phyloP scores from a whole-genome alignment of 1,140 invertebrate genomes.

The Frieseomelitta varia region DNA sequence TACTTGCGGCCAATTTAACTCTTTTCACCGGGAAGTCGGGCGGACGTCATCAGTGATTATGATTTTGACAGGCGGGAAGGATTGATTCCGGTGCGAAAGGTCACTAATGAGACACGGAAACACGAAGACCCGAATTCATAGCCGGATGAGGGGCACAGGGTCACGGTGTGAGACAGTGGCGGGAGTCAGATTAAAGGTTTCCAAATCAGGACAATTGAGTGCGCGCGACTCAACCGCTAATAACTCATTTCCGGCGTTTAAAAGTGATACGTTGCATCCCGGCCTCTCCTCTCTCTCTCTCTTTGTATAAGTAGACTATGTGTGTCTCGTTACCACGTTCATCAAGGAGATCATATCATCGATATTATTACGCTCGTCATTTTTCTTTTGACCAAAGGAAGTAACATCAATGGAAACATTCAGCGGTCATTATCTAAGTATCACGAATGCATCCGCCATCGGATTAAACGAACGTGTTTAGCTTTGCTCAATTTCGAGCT shows the following conservation, averaged over 20 bases:
- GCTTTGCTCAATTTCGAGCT: neutral
- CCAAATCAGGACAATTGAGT: slow-evolving; percentile 69
- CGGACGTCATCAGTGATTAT: neutral
- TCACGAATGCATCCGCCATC: neutral
- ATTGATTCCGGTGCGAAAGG: slow-evolving; percentile 25
- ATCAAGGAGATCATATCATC: slow-evolving; percentile 60
- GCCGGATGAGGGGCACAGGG: slow-evolving; percentile 5
- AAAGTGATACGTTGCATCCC: slow-evolving; percentile 59
- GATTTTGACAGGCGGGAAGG: neutral
- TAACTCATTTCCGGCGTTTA: slow-evolving; percentile 66
- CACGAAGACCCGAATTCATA: slow-evolving; percentile 49
- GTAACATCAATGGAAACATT: slow-evolving; percentile 39
- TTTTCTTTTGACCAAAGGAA: slow-evolving; percentile 44
- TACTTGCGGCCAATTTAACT: too few species aligned
- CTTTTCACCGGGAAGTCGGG: neutral
- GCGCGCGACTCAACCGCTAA: slow-evolving; percentile 55
- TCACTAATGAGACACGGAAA: slow-evolving; percentile 39
- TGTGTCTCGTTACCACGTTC: slow-evolving; percentile 65
- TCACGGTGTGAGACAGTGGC: neutral
- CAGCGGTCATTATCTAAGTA: slow-evolving; percentile 31
- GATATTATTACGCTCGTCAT: slow-evolving; percentile 53
- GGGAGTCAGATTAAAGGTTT: slow-evolving; percentile 58
- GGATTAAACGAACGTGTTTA: neutral
- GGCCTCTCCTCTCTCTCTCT: neutral
- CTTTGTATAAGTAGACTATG: neutral